These are phyloP conservation scores for Amphilophus citrinellus DNA, from an alignment of 2,113 vertebrate species.

Conservation along the genomic window DNA sequence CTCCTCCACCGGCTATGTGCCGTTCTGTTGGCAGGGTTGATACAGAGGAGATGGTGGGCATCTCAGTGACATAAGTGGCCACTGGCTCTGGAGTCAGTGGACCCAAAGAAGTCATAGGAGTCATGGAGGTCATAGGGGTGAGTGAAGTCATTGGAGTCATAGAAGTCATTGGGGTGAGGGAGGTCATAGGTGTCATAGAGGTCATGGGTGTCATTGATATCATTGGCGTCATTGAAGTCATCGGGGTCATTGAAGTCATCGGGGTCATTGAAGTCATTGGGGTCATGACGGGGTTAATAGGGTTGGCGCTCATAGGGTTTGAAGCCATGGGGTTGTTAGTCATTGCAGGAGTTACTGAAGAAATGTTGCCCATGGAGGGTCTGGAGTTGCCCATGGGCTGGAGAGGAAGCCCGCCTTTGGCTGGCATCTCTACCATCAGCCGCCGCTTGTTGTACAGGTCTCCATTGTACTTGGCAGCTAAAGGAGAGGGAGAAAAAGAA, in stretches of 20 bases:
- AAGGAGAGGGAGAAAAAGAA: slow-evolving; percentile 43
- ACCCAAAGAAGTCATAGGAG: slow-evolving; percentile 73
- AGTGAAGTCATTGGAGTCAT: slow-evolving; percentile 49
- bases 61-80: slow-evolving; percentile 88
- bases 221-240: slow-evolving; percentile 62
- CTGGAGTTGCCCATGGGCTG: slow-evolving; percentile 89
- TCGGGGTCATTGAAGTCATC: slow-evolving; percentile 61
- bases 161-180: slow-evolving; percentile 60
- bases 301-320: slow-evolving; percentile 67
- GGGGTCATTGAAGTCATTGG: slow-evolving; percentile 60
- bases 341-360: slow-evolving; percentile 63
- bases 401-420: slow-evolving; percentile 91
- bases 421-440: slow-evolving; percentile 91
- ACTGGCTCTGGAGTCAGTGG: slow-evolving; percentile 86
- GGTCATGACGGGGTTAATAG: slow-evolving; percentile 55
- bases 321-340: slow-evolving; percentile 68
- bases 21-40: slow-evolving; percentile 72
- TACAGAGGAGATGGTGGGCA: slow-evolving; percentile 78
- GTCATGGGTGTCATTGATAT: slow-evolving; percentile 53
- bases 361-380: slow-evolving; percentile 68
- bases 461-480: slow-evolving; percentile 94
- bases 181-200: slow-evolving; percentile 58
- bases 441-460: slow-evolving; percentile 93
- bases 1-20: slow-evolving; percentile 51
- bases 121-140: slow-evolving; percentile 39